Percentiles rank a stretch among this genome's conserved stretches.
Conservation (phyloP, 1,140 invertebrate species). For the Cydia strobilella region DNA sequence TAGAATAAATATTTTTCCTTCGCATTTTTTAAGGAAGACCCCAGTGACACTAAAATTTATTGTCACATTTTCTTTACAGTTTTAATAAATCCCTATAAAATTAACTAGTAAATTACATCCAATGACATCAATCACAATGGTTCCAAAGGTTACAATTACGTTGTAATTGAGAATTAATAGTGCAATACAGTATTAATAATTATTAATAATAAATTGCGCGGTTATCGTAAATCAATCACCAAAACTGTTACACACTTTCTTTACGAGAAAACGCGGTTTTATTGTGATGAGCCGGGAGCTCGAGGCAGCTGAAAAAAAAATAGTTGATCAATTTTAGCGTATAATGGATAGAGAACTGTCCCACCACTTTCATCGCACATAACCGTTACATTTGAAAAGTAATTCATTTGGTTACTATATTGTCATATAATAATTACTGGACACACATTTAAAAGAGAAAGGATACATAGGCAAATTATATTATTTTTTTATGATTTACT, state of each 20-base stretch:
- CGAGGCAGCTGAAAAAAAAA: neutral
- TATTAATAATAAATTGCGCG: slow-evolving; percentile 29
- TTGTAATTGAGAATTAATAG: slow-evolving; percentile 33
- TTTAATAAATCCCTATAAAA: neutral
- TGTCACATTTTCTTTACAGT: slow-evolving; percentile 41
- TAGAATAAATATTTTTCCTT: no score
- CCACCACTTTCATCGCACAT: no score
- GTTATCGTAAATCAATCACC: slow-evolving; percentile 31
- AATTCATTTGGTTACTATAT: no score
- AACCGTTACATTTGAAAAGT: no score
- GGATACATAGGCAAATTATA: no score
- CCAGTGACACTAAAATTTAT: slow-evolving; percentile 44
- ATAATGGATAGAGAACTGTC: no score
- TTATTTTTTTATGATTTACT: no score
- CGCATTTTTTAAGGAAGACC: neutral
- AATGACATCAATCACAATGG: slow-evolving; percentile 17
- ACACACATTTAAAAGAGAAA: no score
- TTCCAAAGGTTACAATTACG: slow-evolving; percentile 27
- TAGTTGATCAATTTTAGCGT: neutral
- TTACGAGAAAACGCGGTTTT: slow-evolving; percentile 28
- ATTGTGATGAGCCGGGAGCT: neutral
- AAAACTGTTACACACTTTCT: slow-evolving; percentile 31
- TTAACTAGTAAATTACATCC: neutral
- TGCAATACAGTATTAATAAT: slow-evolving; percentile 13
- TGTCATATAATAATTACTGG: no score